Evolutionary conservation across 2,888 invertebrate species (phyloP).

Genomic region (Orthosia cruda): DNA sequence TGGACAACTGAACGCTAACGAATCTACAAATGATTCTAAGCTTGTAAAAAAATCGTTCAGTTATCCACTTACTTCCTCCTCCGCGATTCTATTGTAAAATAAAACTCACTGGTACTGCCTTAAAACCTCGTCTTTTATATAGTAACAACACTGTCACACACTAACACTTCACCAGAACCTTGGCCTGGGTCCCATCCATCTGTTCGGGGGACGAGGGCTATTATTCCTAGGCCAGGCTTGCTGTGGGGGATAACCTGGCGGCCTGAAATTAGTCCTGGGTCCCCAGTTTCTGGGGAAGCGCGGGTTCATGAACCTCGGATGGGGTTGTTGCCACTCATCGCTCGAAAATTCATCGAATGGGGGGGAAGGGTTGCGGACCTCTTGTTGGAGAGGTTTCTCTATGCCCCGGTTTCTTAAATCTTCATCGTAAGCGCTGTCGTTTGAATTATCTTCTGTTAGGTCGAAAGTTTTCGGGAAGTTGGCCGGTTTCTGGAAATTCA

Average conservation of each 20-base stretch:
- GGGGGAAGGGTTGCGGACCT: constrained; percentile 67
- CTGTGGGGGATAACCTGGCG: constrained; percentile 68
- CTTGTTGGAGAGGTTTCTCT: constrained; percentile 60
- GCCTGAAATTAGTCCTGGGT: constrained; percentile 83
- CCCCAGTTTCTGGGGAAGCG: constrained; percentile 87
- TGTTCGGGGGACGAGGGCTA: constrained; percentile 82
- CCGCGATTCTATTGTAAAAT: constrained; percentile 53
- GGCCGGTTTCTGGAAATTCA: constrained; percentile 61
- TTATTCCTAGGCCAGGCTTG: constrained; percentile 83
- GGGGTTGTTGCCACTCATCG: constrained; percentile 75
- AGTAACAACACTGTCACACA: constrained; percentile 66
- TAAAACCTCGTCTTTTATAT: constrained; percentile 51
- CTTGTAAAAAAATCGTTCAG: not conserved
- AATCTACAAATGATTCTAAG: constrained; percentile 16
- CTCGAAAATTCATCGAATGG: constrained; percentile 73
- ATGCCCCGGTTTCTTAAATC: constrained; percentile 76
- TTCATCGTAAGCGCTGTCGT: constrained; percentile 80
- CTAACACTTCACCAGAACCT: constrained; percentile 86
- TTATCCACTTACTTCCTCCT: constrained; percentile 22
- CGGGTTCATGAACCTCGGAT: constrained; percentile 76
- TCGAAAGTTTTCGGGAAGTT: constrained; percentile 59
- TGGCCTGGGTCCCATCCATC: constrained; percentile 86
- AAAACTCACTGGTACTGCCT: constrained; percentile 60
- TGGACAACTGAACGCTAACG: constrained; percentile 6
- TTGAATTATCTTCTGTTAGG: constrained; percentile 66